Evolutionary conservation across 2,113 vertebrate species (phyloP), one percentile per base, ranked within the genome.

Genomic region (Picathartes gymnocephalus): DNA sequence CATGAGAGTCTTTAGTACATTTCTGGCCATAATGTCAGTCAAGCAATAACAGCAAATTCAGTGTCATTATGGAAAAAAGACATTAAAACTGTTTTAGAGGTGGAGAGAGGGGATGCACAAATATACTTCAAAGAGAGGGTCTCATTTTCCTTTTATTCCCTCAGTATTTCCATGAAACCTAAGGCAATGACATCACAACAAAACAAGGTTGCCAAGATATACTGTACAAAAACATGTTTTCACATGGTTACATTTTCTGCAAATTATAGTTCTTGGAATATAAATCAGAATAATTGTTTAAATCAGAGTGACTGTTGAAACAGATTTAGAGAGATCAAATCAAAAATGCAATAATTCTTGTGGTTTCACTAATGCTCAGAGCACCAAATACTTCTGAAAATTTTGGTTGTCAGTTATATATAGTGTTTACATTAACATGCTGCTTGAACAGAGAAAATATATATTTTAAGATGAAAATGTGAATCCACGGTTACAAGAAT

Each of bases 201-300:
- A 96, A 97, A 97, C 91, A 95, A 97, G 95, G 90, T 97, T 98
- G 98, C 98, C 98, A 98, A 98, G 97, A 97, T 96, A 98, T 96
- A 97, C 97, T 97, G 97, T 96, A 90, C 94, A 95, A 97, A 98
- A 93, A 97, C 97, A 97, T 96, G 97, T 98, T 98, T 97, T 98
- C 98, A 98, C 97, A 98, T 98, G 98, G 98, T 98, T 98, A 98
- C 98, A 97, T 98, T 98, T 98, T 98, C 98, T 98, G 98, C 97
- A 98, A 98, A 98, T 98, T 98, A 97, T 93, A 97, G 97, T 97
- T 79, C 98, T 98, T 97, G 96, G 97, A 98, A 96, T 98, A 98
- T 98, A 98, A 98, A 98, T 98, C 98, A 98, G 97, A 98, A 97
- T 98, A 98, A 98, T 98, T 98, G 98, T 98, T 98, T 98, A 98